These are phyloP conservation scores for Macropis europaea DNA, from an alignment of 2,888 invertebrate species.

Conservation along the genomic window DNA sequence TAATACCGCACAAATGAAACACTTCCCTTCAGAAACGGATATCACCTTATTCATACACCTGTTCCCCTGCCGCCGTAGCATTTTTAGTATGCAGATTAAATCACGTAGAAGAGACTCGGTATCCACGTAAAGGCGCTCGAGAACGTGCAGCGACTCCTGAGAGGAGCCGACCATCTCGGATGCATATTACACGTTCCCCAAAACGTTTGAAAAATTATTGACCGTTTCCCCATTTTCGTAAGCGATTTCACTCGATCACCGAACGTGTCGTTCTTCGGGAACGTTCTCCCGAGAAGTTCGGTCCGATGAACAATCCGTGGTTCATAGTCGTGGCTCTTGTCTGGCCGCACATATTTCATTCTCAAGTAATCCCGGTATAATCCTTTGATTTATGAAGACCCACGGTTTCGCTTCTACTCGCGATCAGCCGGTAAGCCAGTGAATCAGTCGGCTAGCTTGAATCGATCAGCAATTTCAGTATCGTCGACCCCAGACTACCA, in stretches of 20 bases:
- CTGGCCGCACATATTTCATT: conserved; percentile 28
- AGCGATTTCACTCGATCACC: conserved; percentile 22
- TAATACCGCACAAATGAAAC: background rate
- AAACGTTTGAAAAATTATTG: conserved; percentile 27
- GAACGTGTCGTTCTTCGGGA: background rate
- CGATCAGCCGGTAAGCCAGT: conserved; percentile 41
- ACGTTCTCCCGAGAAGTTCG: background rate
- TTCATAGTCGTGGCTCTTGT: conserved; percentile 23
- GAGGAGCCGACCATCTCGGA: background rate
- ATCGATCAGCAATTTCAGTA: conserved; percentile 46
- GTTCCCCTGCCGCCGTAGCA: background rate
- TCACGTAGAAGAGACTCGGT: conserved; percentile 38
- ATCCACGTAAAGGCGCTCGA: conserved; percentile 31
- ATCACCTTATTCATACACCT: conserved; percentile 20
- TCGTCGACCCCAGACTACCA: conserved; percentile 10
- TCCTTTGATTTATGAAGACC: conserved; percentile 55
- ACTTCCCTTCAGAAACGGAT: background rate
- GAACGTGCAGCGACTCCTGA: conserved; percentile 39
- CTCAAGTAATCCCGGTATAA: conserved; percentile 43
- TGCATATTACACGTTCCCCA: conserved; percentile 2
- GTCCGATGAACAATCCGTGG: conserved; percentile 12
- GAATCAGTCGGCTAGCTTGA: conserved; percentile 43
- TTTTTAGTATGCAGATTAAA: conserved; percentile 44
- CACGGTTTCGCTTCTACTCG: conserved; percentile 14
- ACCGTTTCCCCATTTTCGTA: conserved; percentile 21